A percentile compares a stretch with the other conserved stretches of the same genome.
Evolutionary conservation across 2,113 vertebrate genomes (phyloP).

Genomic region (Ophiodon elongatus): DNA sequence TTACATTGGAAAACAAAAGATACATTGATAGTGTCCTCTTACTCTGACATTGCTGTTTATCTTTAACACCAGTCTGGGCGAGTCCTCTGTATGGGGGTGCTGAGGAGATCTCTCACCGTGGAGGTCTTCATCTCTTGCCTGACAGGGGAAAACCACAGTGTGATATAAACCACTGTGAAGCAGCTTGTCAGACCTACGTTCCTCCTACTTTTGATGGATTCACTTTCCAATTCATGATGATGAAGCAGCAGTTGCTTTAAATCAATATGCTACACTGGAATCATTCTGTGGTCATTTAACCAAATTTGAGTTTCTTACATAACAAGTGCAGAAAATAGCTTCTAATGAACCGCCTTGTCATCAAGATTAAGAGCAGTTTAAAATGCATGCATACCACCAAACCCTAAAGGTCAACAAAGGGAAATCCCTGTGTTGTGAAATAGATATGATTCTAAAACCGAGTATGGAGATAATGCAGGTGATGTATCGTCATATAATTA

Average conservation of each 20-base stretch:
- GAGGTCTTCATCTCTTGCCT: slow-evolving; percentile 85
- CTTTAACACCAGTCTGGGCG: slow-evolving; percentile 82
- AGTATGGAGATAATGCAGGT: slow-evolving; percentile 43
- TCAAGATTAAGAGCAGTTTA: slow-evolving; percentile 26
- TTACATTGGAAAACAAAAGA: slow-evolving; percentile 47
- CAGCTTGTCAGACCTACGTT: slow-evolving; percentile 30
- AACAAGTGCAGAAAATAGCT: slow-evolving; percentile 55
- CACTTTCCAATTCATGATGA: background rate
- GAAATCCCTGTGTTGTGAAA: slow-evolving; percentile 50
- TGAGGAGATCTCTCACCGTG: slow-evolving; percentile 81
- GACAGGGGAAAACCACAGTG: slow-evolving; percentile 54
- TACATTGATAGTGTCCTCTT: slow-evolving; percentile 67
- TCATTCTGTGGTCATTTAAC: slow-evolving; percentile 32
- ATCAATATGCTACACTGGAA: slow-evolving; percentile 32
- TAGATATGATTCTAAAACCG: slow-evolving; percentile 39
- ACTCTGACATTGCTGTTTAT: slow-evolving; percentile 84
- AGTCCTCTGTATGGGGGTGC: slow-evolving; percentile 78
- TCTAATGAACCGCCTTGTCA: slow-evolving; percentile 44
- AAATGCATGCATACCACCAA: slow-evolving; percentile 32
- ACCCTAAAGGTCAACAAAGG: slow-evolving; percentile 55
- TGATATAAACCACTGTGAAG: slow-evolving; percentile 23
- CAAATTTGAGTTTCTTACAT: slow-evolving; percentile 47
- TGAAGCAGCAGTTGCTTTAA: slow-evolving; percentile 9
- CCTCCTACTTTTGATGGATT: slow-evolving; percentile 24
- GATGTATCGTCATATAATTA: slow-evolving; percentile 73